These are phyloP conservation scores for Sitophilus oryzae DNA, from an alignment of 1,140 invertebrate species.

Conservation along the genomic window DNA sequence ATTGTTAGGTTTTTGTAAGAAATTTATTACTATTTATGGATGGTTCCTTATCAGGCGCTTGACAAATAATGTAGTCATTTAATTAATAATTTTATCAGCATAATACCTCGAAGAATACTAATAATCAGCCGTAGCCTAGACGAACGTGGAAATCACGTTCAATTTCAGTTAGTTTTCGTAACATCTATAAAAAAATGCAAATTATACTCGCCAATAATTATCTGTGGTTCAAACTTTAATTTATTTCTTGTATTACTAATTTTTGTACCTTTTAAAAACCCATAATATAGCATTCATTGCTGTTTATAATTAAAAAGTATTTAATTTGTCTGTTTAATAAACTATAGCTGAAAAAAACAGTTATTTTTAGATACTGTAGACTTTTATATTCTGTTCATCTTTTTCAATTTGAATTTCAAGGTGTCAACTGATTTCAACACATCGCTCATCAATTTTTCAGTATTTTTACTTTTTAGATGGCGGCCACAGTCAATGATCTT, in stretches of 20 bases:
- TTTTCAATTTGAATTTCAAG: neutral
- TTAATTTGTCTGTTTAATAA: too few relatives aligned
- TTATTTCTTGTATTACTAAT: too few relatives aligned
- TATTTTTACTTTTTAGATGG: conserved; percentile 41
- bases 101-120: conserved; percentile 4
- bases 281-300: too few relatives aligned
- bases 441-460: neutral
- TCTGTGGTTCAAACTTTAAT: neutral
- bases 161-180: neutral
- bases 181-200: too few relatives aligned
- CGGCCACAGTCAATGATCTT: conserved; percentile 52
- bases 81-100: conserved; percentile 12
- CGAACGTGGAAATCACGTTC: neutral
- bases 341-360: too few relatives aligned
- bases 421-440: neutral
- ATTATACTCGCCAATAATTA: too few relatives aligned
- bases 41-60: conserved; percentile 11
- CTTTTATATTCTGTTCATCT: neutral
- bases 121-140: conserved; percentile 1
- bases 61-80: neutral
- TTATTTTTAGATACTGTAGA: neutral
- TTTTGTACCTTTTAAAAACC: too few relatives aligned
- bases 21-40: conserved; percentile 7
- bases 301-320: too few relatives aligned
- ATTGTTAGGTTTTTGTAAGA: neutral